Base-by-base conservation (phyloP, 1,140 invertebrate species). In the Stenopsyche tienmushanensis region DNA sequence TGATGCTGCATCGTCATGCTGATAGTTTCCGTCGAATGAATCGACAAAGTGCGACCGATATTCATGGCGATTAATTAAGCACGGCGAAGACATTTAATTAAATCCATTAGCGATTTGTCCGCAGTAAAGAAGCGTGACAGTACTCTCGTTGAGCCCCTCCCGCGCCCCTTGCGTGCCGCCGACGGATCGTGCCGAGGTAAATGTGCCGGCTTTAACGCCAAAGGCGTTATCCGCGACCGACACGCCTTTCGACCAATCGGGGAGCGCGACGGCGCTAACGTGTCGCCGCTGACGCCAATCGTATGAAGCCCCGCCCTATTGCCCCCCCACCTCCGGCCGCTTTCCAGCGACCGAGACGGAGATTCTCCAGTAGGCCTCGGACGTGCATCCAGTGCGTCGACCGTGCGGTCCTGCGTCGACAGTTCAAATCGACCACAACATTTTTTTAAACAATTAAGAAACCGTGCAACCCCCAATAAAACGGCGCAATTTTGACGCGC, bases 181-280 rank as follows among this genome's bases (percentile, higher is more conserved):
- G 29, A 34, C 29, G 29, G 5, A 13, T 34, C 29, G 29, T 7
- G 29, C 29, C 5, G 29, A 13, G 5, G 29, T 34, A 5, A 13
- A 23, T 44, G 57, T 20, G 57, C 47, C 42, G 41, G 21, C 24
- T 47, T 60, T 47, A 39, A 47, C 57, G 57, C 57, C 44, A 18
- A 23, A 20, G 57, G 57, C 57, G 57, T 57, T 20, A n/a, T 5
- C 5, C 52, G 52, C 2, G 24, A 17, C 42, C 3, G 21, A 15
- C 50, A 34, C 64, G 53, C 62, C 65, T 41, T 15, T 57, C 29
- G 60, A 21, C 67, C 67, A 69, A 69, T 69, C 18, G 29, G 9
- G 18, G 42, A 10, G 18, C 57, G 17, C 8, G 23, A 20, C 49
- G 21, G 50, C 57, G 67, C 62, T 57, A 42, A 54, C 3, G 62